Evolutionary conservation across 64 coral and sea anemone species (phyloP), one percentile per base, ranked within the genome.

Genomic region (Catalaphyllia jardinei): DNA sequence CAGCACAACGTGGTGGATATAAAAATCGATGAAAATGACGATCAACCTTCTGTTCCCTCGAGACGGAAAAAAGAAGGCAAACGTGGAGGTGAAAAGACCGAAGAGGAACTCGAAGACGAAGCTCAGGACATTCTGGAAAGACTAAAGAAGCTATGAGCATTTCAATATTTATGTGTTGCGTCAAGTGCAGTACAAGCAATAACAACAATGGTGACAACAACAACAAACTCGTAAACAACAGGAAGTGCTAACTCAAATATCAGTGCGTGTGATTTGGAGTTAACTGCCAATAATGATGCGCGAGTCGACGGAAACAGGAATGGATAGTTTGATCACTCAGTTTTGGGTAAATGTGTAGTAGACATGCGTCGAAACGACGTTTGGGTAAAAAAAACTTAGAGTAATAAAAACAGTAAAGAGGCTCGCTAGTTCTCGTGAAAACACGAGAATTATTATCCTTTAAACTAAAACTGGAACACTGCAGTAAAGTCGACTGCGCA

Each of bases 71-170:
- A 31, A 89, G 78, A 75, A 4, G 59, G 33, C 77, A 79, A 52
- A 29, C 76, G 64, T 19, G 67, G 73, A 31, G 92, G 75, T 75
- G 86, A 93, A 29, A 93, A 89, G 31, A 46, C 57, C 1, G 88
- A 87, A 29, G 49, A 87, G 31, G 73, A 81, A 29, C 49, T 73
- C 42, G 91, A 97, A 77, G 79, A 87, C 46, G 95, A 97, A 60
- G 92, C 95, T 0, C 91, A 97, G 69, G 88, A 94, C 31, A 90
- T 97, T 83, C 76, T 97, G 75, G 95, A 90, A 30, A 92, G 93
- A 54, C 59, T 97, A 33, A 97, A 97, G 31, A 93, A 93, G 4
- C 79, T 97, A 86, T 97, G 82, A 93, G 55, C 24, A 1, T 22
- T 24, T 6, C 35, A 85, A 69, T 0, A 4, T 1, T n/a, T 7